Conservation (phyloP, 2,888 invertebrate species). For the Sacculina carcini region DNA sequence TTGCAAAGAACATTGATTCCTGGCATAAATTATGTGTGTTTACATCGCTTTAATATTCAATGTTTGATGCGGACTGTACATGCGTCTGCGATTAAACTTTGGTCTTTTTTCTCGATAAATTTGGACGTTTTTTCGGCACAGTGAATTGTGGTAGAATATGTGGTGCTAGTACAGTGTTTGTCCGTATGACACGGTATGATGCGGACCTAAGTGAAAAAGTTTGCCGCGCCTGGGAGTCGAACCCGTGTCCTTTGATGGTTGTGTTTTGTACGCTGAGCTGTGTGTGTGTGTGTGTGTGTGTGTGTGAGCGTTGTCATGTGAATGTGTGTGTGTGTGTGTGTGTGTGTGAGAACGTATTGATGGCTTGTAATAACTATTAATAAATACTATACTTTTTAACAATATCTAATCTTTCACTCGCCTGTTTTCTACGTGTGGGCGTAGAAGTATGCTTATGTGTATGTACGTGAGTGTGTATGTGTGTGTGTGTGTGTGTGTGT, state of each 20-base stretch:
- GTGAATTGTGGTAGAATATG: neutral
- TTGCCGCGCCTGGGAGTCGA: too few species aligned
- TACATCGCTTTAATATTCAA: too few species aligned
- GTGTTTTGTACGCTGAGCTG: too few species aligned
- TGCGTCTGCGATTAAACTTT: neutral
- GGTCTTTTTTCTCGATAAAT: neutral
- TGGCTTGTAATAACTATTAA: neutral
- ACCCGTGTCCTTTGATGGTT: too few species aligned
- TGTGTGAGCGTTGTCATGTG: too few species aligned
- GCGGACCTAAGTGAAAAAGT: too few species aligned
- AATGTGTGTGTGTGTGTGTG: neutral
- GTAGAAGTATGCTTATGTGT: too few species aligned
- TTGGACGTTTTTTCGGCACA: neutral
- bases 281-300: neutral
- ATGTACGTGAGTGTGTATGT: too few species aligned
- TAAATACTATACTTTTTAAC: neutral
- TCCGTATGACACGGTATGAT: neutral
- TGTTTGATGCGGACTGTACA: too few species aligned
- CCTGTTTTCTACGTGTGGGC: constrained; percentile 1
- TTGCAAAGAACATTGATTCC: too few species aligned
- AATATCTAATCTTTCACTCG: neutral
- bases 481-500: too few species aligned
- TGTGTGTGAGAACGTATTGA: neutral
- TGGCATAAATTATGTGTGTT: too few species aligned
- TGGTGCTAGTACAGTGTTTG: neutral